Conservation (phyloP, 2,888 invertebrate species). For the Leptothorax acervorum region DNA sequence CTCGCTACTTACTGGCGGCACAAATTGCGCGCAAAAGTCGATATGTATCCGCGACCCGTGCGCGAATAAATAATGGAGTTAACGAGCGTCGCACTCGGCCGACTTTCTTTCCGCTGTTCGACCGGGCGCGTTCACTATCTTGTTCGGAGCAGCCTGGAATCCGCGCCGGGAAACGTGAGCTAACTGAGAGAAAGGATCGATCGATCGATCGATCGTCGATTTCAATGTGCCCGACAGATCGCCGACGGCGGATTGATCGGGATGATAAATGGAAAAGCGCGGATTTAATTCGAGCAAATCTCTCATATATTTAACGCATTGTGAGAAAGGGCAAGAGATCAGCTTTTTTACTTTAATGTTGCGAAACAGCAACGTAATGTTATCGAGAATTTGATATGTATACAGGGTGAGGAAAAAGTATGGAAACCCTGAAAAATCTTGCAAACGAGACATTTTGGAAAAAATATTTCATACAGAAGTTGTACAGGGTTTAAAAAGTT, state of each 20-base stretch:
- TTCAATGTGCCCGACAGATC: conserved; percentile 42
- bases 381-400: background rate
- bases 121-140: conserved; percentile 21
- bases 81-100: conserved; percentile 62
- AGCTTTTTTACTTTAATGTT: background rate
- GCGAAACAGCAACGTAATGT: conserved; percentile 2
- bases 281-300: conserved; percentile 28
- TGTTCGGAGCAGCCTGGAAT: conserved; percentile 44
- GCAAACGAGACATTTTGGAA: no score
- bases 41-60: conserved; percentile 39
- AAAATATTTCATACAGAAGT: no score
- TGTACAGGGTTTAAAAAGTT: no score
- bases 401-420: no score
- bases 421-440: no score
- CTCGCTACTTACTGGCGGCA: conserved; percentile 16
- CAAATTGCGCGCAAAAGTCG: conserved; percentile 51
- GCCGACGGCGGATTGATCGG: conserved; percentile 46
- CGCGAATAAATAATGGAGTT: conserved; percentile 67
- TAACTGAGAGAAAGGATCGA: conserved; percentile 53
- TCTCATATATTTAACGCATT: conserved; percentile 1
- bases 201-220: conserved; percentile 49
- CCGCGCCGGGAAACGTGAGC: conserved; percentile 34
- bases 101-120: conserved; percentile 58
- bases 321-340: background rate
- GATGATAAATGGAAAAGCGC: conserved; percentile 43